Conservation (phyloP, 92 coral and sea anemone species). For the Palythoa heliodiscus region DNA sequence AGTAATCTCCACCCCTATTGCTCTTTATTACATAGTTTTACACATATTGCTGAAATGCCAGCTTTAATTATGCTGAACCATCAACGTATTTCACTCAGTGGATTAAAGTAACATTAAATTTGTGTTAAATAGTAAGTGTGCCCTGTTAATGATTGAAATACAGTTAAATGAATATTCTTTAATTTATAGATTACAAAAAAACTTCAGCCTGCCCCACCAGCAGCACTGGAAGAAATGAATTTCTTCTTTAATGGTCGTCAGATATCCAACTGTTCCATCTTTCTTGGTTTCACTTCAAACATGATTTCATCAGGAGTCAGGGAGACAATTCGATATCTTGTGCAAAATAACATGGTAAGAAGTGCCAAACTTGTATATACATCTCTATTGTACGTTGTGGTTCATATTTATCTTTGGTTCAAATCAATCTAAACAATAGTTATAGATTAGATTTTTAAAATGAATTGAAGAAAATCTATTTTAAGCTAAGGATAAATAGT, state of each 20-base stretch:
- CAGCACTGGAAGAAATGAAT: slow-evolving; percentile 51
- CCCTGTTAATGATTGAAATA: background rate
- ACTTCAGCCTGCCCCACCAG: slow-evolving; percentile 66
- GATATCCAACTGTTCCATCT: slow-evolving; percentile 82
- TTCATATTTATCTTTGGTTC: too few species aligned
- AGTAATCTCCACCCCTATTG: too few species aligned
- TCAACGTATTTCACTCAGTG: too few species aligned
- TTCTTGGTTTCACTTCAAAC: slow-evolving; percentile 93
- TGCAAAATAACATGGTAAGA: slow-evolving; percentile 59
- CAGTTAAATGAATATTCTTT: background rate
- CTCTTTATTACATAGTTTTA: too few species aligned
- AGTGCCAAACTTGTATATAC: background rate
- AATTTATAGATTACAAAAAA: slow-evolving; percentile 54
- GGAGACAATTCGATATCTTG: slow-evolving; percentile 85
- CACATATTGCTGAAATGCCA: too few species aligned
- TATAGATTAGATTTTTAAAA: too few species aligned
- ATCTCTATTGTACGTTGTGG: too few species aligned
- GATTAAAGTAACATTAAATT: background rate
- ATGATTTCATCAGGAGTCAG: slow-evolving; percentile 96
- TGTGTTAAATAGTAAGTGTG: background rate
- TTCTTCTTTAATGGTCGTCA: slow-evolving; percentile 69
- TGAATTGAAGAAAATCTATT: too few species aligned
- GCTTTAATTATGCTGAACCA: too few species aligned
- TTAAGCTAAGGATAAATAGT: too few species aligned
- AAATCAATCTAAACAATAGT: too few species aligned